Evolutionary conservation across 2,888 invertebrate genomes (phyloP).

Genomic region (Diarsia brunnea): DNA sequence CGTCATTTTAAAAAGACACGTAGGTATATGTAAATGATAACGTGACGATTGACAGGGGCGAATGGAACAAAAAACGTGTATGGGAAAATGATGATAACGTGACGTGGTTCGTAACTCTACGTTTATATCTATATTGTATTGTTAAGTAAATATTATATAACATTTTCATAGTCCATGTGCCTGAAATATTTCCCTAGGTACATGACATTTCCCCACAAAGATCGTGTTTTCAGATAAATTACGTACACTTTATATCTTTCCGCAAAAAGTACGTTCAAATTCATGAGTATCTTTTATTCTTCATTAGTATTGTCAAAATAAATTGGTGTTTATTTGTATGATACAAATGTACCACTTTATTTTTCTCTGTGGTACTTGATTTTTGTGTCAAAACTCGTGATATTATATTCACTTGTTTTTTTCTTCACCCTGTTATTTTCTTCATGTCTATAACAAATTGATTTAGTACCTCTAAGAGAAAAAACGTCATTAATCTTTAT

Average conservation of each 20-base stretch:
- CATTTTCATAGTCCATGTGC: conserved; percentile 2
- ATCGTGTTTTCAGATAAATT: conserved; percentile 19
- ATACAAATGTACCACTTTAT: conserved; percentile 17
- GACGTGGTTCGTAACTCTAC: too few species aligned
- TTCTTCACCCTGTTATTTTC: not conserved
- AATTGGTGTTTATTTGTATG: too few species aligned
- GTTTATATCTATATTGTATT: too few species aligned
- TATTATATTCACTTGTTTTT: not conserved
- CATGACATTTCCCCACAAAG: conserved; percentile 17
- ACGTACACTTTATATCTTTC: conserved; percentile 5
- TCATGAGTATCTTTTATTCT: conserved; percentile 11
- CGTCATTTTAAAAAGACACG: not conserved
- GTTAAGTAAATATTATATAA: not conserved
- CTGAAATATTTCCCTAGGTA: conserved; percentile 20
- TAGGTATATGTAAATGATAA: too few species aligned
- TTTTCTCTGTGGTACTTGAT: not conserved
- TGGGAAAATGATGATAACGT: too few species aligned
- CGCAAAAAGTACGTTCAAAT: too few species aligned
- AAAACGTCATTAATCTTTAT: conserved; percentile 15
- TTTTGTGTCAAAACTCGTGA: not conserved
- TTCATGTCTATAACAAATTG: not conserved
- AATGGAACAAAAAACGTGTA: too few species aligned
- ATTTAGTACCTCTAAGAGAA: conserved; percentile 1
- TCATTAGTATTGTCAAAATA: conserved; percentile 28
- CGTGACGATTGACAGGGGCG: too few species aligned